Percentiles rank a stretch among this genome's conserved stretches.
Evolutionary conservation across 2,888 invertebrate species (phyloP).

Genomic region (Rotaria magnacalcarata): DNA sequence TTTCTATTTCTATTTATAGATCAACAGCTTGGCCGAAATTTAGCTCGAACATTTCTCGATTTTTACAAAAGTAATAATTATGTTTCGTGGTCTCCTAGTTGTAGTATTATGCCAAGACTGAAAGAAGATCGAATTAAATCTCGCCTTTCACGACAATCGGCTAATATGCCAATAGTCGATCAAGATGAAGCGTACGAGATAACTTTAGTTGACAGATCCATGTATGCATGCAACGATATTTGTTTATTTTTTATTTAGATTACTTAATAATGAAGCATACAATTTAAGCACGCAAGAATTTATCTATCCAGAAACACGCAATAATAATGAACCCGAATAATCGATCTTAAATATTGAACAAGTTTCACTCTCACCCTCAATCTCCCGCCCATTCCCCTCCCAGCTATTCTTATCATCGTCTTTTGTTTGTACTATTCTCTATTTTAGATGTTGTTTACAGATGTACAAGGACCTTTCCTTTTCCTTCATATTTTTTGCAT

Average conservation of each 20-base stretch:
- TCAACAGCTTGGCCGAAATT: slow-evolving; percentile 72
- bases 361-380: neutral
- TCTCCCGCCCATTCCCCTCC: neutral
- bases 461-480: neutral
- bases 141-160: neutral
- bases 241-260: neutral
- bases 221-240: neutral
- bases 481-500: neutral
- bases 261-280: neutral
- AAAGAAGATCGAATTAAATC: slow-evolving; percentile 36
- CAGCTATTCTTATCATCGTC: neutral
- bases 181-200: slow-evolving; percentile 7
- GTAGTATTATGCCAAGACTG: slow-evolving; percentile 40
- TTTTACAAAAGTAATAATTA: slow-evolving; percentile 68
- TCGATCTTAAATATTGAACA: neutral
- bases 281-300: slow-evolving; percentile 2
- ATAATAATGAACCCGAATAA: slow-evolving; percentile 11
- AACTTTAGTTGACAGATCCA: neutral
- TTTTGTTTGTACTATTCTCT: neutral
- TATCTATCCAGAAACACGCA: slow-evolving; percentile 19
- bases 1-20: slow-evolving; percentile 61
- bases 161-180: neutral
- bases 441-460: neutral
- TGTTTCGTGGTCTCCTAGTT: slow-evolving; percentile 35
- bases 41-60: slow-evolving; percentile 72